Conservation (phyloP, 2,113 vertebrate species). For the Calidris pygmaea region DNA sequence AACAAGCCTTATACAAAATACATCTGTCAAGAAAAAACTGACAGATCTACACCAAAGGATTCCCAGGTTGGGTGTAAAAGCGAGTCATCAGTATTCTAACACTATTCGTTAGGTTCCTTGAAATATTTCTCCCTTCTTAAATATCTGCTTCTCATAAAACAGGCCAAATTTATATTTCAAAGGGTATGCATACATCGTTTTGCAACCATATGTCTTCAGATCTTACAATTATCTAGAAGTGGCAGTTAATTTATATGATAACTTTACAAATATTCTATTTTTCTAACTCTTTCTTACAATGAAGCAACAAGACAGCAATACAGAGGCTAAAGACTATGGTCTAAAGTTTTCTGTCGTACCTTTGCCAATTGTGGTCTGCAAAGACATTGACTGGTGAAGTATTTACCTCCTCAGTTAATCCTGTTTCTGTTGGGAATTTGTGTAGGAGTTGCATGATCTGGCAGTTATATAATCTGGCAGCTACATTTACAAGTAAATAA, state of each 20-base stretch:
- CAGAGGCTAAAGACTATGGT: neutral
- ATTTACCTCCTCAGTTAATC: neutral
- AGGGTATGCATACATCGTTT: rapidly evolving
- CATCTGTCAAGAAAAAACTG: constrained; percentile 34
- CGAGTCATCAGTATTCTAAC: neutral
- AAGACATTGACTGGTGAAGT: neutral
- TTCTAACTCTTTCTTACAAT: neutral
- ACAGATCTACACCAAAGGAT: constrained; percentile 20
- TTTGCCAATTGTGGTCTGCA: neutral
- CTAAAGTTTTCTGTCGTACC: neutral
- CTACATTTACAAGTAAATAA: neutral
- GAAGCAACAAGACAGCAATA: neutral
- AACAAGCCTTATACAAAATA: constrained; percentile 31
- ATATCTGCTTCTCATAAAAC: neutral
- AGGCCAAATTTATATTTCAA: neutral
- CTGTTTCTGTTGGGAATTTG: neutral
- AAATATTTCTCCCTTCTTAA: neutral
- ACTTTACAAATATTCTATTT: neutral
- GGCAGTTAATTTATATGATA: neutral
- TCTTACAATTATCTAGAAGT: neutral
- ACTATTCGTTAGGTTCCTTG: neutral
- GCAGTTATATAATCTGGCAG: neutral
- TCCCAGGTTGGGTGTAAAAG: neutral
- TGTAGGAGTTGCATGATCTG: neutral
- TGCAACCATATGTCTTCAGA: neutral